Conservation (phyloP, 2,113 vertebrate genomes). For the Quiscalus mexicanus region DNA sequence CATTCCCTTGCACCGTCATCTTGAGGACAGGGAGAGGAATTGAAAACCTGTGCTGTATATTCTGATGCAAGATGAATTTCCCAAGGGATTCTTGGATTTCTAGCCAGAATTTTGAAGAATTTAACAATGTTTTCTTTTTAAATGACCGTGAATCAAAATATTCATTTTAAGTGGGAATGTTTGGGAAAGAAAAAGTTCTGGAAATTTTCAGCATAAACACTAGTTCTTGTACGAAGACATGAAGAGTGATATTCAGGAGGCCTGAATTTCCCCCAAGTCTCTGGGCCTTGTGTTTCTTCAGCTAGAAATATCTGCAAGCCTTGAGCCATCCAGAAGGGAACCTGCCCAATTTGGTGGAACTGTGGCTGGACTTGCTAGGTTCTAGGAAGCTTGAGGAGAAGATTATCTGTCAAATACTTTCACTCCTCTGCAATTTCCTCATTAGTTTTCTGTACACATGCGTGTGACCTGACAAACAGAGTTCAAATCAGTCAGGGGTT, state of each 20-base stretch:
- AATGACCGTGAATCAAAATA: slow-evolving; percentile 50
- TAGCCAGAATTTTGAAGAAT: slow-evolving; percentile 59
- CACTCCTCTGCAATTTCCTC: background rate
- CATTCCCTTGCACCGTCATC: background rate
- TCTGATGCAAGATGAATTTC: slow-evolving; percentile 13
- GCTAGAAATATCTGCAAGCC: background rate
- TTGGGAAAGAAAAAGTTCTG: slow-evolving; percentile 44
- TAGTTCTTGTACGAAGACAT: background rate
- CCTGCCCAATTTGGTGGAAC: background rate
- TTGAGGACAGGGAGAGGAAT: background rate
- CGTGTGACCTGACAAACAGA: background rate
- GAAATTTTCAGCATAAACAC: slow-evolving; percentile 45
- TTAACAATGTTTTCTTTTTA: slow-evolving; percentile 65
- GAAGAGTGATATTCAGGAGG: background rate
- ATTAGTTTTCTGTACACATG: background rate
- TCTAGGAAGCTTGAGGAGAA: slow-evolving; percentile 9
- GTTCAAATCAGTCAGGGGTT: background rate
- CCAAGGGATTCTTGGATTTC: slow-evolving; percentile 41
- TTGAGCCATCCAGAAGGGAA: background rate
- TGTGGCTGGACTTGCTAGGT: background rate
- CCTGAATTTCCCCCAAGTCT: background rate
- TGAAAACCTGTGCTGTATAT: background rate
- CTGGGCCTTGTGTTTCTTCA: background rate
- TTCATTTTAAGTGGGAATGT: slow-evolving; percentile 42
- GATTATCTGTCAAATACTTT: background rate